These are phyloP conservation scores for Lepus timidus DNA, from an alignment of 2,113 vertebrate genomes.

Conservation along the genomic window DNA sequence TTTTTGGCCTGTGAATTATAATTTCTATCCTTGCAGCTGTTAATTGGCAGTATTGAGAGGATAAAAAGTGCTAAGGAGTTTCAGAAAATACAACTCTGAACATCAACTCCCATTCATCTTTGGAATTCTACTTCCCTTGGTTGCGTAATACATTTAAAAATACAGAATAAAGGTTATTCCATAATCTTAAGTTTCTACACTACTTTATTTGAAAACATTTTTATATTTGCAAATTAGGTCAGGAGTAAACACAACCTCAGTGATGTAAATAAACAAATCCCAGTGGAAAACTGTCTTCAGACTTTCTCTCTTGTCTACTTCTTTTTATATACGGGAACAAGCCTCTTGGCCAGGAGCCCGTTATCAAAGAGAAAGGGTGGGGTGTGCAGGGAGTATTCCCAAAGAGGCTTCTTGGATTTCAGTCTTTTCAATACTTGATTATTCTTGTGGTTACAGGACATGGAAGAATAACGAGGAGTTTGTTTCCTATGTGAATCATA, in stretches of 20 bases:
- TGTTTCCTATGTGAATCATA: conserved; percentile 64
- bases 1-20: conserved; percentile 54
- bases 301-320: conserved; percentile 72
- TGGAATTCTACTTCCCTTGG: background rate
- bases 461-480: conserved; percentile 62
- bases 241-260: conserved; percentile 23
- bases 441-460: conserved; percentile 60
- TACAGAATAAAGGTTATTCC: conserved; percentile 17
- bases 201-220: conserved; percentile 60
- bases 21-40: conserved; percentile 60
- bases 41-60: conserved; percentile 37
- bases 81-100: conserved; percentile 44
- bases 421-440: conserved; percentile 64
- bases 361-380: background rate
- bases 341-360: conserved; percentile 62
- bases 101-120: conserved; percentile 14
- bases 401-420: conserved; percentile 58
- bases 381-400: background rate
- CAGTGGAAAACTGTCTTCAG: conserved; percentile 61
- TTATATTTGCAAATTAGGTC: conserved; percentile 64
- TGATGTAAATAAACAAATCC: conserved; percentile 59
- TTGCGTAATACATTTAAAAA: conserved; percentile 23
- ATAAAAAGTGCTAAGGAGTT: background rate
- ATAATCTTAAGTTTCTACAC: conserved; percentile 40
- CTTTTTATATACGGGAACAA: conserved; percentile 60